Percentiles rank a stretch among this genome's conserved stretches.
Evolutionary conservation across 1,140 invertebrate species (phyloP).

Genomic region (Habropoda laboriosa): DNA sequence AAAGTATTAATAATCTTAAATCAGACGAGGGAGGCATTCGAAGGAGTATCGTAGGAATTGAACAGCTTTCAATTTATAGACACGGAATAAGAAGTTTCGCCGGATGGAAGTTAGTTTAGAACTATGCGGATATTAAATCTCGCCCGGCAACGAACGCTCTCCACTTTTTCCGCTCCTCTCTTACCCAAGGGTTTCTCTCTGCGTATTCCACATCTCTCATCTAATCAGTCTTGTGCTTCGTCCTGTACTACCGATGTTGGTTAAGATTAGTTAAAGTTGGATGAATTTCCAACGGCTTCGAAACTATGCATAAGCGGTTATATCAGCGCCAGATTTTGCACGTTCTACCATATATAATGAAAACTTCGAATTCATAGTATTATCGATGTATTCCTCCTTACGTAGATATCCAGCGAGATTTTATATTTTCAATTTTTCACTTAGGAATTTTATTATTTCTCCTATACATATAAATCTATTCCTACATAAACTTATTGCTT

Average conservation of each 20-base stretch:
- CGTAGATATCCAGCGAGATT: too few species aligned
- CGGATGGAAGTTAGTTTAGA: slow-evolving; percentile 56
- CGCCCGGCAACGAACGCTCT: slow-evolving; percentile 31
- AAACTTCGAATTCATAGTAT: slow-evolving; percentile 14
- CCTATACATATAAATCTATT: too few species aligned
- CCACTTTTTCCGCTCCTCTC: slow-evolving; percentile 50
- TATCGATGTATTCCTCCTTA: too few species aligned
- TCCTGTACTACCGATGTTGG: slow-evolving; percentile 53
- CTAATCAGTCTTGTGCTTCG: slow-evolving; percentile 52
- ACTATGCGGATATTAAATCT: slow-evolving; percentile 68
- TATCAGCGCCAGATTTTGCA: slow-evolving; percentile 60
- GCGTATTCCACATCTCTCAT: slow-evolving; percentile 29
- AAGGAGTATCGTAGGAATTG: neutral
- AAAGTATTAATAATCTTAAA: neutral
- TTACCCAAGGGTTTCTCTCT: slow-evolving; percentile 40
- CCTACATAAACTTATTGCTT: too few species aligned
- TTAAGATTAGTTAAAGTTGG: slow-evolving; percentile 69
- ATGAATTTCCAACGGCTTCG: slow-evolving; percentile 51
- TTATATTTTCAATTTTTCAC: too few species aligned
- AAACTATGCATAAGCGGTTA: slow-evolving; percentile 68
- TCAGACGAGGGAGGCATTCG: neutral
- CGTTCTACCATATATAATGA: slow-evolving; percentile 41
- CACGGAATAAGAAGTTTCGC: slow-evolving; percentile 43
- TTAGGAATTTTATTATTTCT: too few species aligned
- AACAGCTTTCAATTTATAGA: slow-evolving; percentile 26